Base-by-base conservation (phyloP, 2,113 vertebrate species). In the Mystacornis crossleyi region DNA sequence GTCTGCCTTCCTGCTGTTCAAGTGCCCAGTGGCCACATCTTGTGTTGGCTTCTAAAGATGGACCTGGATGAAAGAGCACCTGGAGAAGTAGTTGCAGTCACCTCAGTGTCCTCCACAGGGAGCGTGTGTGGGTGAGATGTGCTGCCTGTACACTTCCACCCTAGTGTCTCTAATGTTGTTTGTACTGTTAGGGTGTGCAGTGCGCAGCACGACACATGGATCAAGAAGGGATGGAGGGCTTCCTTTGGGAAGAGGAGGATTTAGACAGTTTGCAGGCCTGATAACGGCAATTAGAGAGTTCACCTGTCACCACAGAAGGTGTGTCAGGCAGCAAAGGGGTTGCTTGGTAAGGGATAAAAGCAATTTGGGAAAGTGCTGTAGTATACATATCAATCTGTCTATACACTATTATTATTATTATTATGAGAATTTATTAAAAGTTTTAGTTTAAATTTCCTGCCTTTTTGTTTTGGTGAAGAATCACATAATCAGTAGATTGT, bases 341-440 rank as follows among this genome's bases (percentile, higher is more conserved):
- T 91, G 77, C 77, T 79, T 81, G 54, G 45, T 71, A 94, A 86
- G 60, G 61, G n/a, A 61, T 48, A 94, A 96, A 96, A 81, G 65
- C 78, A 95, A 94, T 96, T 81, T 89, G 50, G 33, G 66, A 69
- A 95, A 93, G 91, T 92, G 86, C 77, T 78, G 13, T 54, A 40
- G 20, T 48, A 51, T 38, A 72, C 78, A 60, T 57, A 89, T 89
- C 84, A 95, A 89, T 82, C 89, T 95, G 72, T 86, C 91, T 72
- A 36, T 70, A 77, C 0, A 14, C 48, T 87, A 55, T 93, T 92
- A 40, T 40, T 40, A 80, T 83, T 93, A 79, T 88, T 93, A 82
- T 85, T 2, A 89, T 78, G 18, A 93, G 23, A 51, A 75, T 90
- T 42, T 86, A 85, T 85, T 50, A 57, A 36, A 96, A 87, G 54